Evolutionary conservation across 2,797 vertebrate species (phyloP).

Genomic region (Gymnocypris eckloni): DNA sequence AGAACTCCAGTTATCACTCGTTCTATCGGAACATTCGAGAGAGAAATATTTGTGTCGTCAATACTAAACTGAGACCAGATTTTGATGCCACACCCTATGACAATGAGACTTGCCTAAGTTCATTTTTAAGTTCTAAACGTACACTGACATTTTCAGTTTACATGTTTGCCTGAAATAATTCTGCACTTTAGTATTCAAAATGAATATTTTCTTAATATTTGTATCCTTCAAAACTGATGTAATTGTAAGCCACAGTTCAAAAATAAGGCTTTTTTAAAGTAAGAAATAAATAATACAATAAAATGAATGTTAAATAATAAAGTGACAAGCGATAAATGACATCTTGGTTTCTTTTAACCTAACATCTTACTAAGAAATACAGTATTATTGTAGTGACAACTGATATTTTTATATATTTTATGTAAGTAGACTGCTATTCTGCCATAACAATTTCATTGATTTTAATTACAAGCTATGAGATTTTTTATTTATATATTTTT

Average conservation of each 20-base stretch:
- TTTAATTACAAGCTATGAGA: not conserved
- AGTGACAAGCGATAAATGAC: not conserved
- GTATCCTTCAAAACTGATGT: not conserved
- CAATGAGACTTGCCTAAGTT: not conserved
- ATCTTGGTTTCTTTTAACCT: not conserved
- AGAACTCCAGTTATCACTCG: slow-evolving; percentile 11
- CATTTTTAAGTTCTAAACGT: not conserved
- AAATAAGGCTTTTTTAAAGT: not conserved
- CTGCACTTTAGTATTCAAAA: not conserved
- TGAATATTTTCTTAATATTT: too few relatives aligned
- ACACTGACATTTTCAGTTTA: not conserved
- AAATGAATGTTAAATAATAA: not conserved
- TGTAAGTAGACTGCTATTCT: not conserved
- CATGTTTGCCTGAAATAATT: not conserved
- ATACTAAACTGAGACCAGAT: slow-evolving; percentile 3
- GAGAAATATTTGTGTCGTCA: not conserved
- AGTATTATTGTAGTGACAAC: not conserved
- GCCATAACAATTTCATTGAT: not conserved
- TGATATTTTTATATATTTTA: not conserved
- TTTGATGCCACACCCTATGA: not conserved
- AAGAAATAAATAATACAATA: not conserved
- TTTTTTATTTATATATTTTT: not conserved
- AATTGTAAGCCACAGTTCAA: not conserved
- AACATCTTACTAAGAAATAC: not conserved
- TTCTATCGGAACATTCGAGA: not conserved